These are phyloP conservation scores for Pandion haliaetus DNA, from an alignment of 2,113 vertebrate species.

Conservation along the genomic window DNA sequence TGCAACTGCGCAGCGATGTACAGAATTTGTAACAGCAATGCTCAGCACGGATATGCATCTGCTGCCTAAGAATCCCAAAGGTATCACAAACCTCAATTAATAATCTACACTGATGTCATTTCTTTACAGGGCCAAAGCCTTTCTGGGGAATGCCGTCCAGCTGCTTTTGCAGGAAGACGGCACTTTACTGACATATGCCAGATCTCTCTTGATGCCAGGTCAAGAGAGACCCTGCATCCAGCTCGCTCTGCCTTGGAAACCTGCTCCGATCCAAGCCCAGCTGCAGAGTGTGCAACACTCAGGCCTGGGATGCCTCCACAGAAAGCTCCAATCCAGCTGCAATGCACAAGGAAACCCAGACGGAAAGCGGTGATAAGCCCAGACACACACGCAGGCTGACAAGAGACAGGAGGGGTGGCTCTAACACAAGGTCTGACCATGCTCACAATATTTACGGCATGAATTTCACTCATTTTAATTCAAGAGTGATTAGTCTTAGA, in stretches of 20 bases:
- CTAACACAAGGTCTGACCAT: not conserved
- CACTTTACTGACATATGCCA: not conserved
- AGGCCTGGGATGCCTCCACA: not conserved
- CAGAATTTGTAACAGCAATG: fast-evolving
- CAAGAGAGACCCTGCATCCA: not conserved
- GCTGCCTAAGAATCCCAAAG: not conserved
- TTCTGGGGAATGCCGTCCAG: not conserved
- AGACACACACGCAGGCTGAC: not conserved
- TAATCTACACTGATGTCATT: not conserved
- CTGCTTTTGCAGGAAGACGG: not conserved
- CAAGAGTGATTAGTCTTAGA: not conserved
- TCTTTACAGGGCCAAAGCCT: not conserved
- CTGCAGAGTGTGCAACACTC: fast-evolving
- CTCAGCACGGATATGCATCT: not conserved
- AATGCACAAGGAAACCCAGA: not conserved
- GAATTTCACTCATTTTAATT: not conserved
- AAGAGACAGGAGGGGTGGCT: not conserved
- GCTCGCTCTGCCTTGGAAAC: not conserved
- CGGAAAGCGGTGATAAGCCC: not conserved
- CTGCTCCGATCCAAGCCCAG: not conserved
- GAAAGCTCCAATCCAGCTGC: not conserved
- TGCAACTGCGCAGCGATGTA: fast-evolving
- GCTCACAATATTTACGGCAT: not conserved
- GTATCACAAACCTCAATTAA: not conserved
- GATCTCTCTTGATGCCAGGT: not conserved